Conservation (phyloP, 2,888 invertebrate genomes). For the Cordylochernes scorpioides region DNA sequence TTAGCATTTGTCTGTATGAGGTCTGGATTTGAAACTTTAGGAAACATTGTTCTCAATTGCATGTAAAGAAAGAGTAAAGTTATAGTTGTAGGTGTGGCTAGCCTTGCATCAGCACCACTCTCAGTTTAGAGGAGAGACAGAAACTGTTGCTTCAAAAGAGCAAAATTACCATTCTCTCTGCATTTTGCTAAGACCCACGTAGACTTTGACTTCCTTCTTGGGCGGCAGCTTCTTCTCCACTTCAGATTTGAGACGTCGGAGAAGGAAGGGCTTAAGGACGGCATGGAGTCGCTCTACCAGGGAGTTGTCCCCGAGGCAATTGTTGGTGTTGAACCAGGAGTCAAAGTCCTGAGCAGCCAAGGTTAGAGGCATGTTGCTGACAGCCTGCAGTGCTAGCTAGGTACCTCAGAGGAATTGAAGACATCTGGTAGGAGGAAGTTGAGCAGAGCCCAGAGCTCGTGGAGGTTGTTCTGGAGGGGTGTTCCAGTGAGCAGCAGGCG, state of each 20-base stretch:
- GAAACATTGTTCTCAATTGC: too few species aligned
- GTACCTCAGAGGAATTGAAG: conserved; percentile 70
- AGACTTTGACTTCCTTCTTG: conserved; percentile 82
- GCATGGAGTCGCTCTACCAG: conserved; percentile 76
- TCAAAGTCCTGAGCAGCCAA: conserved; percentile 94
- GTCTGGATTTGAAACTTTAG: too few species aligned
- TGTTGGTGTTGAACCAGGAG: conserved; percentile 90
- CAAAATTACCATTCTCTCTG: conserved; percentile 91
- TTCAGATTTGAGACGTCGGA: conserved; percentile 81
- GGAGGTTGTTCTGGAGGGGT: conserved; percentile 90
- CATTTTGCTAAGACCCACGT: conserved; percentile 91
- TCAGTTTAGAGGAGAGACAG: too few species aligned
- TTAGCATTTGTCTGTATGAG: too few species aligned
- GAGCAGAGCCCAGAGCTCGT: conserved; percentile 86
- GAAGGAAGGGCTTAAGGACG: conserved; percentile 63
- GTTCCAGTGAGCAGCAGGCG: conserved; percentile 83
- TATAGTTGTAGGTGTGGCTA: too few species aligned
- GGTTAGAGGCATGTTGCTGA: neutral
- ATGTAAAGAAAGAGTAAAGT: too few species aligned
- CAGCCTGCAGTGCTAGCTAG: conserved; percentile 17
- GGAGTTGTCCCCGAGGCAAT: conserved; percentile 64
- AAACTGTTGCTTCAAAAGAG: too few species aligned
- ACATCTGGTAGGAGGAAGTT: conserved; percentile 94
- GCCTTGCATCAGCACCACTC: too few species aligned
- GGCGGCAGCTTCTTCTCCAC: conserved; percentile 89